These are phyloP conservation scores for Ceratitis capitata DNA, from an alignment of 1,140 invertebrate species.

Conservation along the genomic window DNA sequence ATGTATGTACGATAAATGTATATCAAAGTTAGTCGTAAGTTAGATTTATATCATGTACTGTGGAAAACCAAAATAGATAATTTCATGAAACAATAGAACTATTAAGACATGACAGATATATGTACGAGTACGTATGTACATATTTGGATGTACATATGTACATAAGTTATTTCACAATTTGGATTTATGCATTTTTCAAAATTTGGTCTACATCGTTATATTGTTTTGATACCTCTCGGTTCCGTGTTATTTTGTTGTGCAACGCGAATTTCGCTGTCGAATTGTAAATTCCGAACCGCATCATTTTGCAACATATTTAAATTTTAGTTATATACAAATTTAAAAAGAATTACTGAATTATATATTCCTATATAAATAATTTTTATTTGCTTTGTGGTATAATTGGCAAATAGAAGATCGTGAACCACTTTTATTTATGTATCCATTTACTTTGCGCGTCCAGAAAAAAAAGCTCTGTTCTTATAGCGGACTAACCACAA, in stretches of 20 bases:
- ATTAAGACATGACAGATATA: too few species aligned
- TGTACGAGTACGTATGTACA: too few species aligned
- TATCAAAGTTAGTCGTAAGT: neutral
- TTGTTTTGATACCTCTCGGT: conserved; percentile 51
- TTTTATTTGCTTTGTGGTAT: neutral
- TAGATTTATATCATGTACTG: neutral
- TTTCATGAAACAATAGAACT: neutral
- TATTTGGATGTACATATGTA: neutral
- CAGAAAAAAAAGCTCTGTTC: neutral
- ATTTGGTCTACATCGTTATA: neutral
- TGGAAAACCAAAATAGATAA: neutral
- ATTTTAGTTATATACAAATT: neutral
- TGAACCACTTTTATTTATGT: neutral
- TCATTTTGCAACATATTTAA: conserved; percentile 61
- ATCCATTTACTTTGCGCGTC: neutral
- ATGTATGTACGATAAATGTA: too few species aligned
- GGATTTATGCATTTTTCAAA: neutral
- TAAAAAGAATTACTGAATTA: too few species aligned
- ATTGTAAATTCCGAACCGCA: conserved; percentile 60
- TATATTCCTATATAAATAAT: too few species aligned
- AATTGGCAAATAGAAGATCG: neutral
- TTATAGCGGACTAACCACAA: neutral
- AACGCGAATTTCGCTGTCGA: conserved; percentile 60
- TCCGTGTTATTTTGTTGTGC: conserved; percentile 53
- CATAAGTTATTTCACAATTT: neutral